phyloP scores from a whole-genome alignment of 2,888 invertebrate genomes.

The Scaptomyza polygonia region DNA sequence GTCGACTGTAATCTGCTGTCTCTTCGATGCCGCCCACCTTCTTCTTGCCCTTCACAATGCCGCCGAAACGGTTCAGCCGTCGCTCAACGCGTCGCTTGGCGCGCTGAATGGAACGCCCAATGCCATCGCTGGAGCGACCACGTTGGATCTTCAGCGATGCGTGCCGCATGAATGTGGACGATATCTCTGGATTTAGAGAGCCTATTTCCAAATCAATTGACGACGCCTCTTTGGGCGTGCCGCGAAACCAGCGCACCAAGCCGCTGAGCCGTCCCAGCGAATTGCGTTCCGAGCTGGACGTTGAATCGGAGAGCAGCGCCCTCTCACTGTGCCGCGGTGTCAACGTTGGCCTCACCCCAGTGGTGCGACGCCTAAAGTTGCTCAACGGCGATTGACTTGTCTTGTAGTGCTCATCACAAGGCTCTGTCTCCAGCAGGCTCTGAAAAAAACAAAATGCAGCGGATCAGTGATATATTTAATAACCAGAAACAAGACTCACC shows the following conservation, averaged over 20 bases:
- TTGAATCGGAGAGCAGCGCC: constrained; percentile 87
- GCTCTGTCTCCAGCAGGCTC: constrained; percentile 93
- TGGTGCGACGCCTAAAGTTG: constrained; percentile 88
- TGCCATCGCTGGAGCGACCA: constrained; percentile 84
- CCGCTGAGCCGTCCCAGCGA: constrained; percentile 88
- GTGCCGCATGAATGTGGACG: constrained; percentile 86
- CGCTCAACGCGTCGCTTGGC: constrained; percentile 96
- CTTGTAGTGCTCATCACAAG: constrained; percentile 89
- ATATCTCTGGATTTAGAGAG: constrained; percentile 86
- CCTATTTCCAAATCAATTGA: constrained; percentile 86
- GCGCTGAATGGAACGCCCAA: constrained; percentile 89
- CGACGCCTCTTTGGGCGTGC: constrained; percentile 86
- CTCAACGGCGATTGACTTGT: constrained; percentile 91
- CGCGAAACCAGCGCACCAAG: constrained; percentile 88
- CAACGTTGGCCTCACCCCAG: constrained; percentile 86
- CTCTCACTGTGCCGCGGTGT: constrained; percentile 94
- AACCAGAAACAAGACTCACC: constrained; percentile 79
- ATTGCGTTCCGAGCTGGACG: constrained; percentile 84
- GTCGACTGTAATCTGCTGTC: constrained; percentile 91
- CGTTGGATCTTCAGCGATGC: constrained; percentile 84
- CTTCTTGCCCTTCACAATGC: constrained; percentile 93
- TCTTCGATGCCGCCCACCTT: constrained; percentile 95
- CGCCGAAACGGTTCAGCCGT: constrained; percentile 93
- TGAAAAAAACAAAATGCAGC: constrained; percentile 81
- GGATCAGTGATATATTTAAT: constrained; percentile 19